Evolutionary conservation across 2,888 invertebrate genomes (phyloP), one percentile per base, ranked within the genome.

Genomic region (Yponomeuta evonymella): DNA sequence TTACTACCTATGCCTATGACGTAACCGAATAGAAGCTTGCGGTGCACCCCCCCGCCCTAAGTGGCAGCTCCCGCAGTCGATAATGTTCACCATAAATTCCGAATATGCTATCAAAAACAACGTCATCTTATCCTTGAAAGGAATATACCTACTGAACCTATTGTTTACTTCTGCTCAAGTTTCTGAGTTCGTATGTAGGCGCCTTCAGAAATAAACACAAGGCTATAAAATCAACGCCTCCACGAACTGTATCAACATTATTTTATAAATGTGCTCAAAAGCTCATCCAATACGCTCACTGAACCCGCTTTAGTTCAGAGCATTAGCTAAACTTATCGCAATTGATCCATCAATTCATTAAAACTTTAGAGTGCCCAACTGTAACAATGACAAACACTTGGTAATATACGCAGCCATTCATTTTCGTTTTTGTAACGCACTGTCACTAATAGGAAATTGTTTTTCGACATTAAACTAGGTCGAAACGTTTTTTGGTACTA

Each of bases 381-480:
- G 12, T 58, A 58, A 58, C 51, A 58, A 58, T 58, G 51, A 58
- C 51, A 15, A 58, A 58, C 51, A 58, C 51, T 58, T 58, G 51
- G 51, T 58, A 58, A 58, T 58, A 58, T 58, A 58, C 51, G 51
- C 51, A 58, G 51, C 51, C 15, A 58, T 58, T 15, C 64, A 65
- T 33, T n/a, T 12, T 48, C 67, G 43, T n/a, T 67, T 48, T 67
- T 36, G 48, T 69, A 48, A 15, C 29, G 33, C 15, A 51, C 30
- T 48, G 58, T 30, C 67, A 67, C 70, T 70, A 67, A 70, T 67
- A 67, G 36, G 36, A 67, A 77, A 81, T 77, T 79, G 82, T 81
- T 83, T 58, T 83, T 81, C 77, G 74, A 76, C 77, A 78, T 76
- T 77, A 79, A 84, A 83, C 78, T 82, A 77, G 81, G 82, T 82